phyloP scores from a whole-genome alignment of 2,113 vertebrate species.

The Colius striatus region DNA sequence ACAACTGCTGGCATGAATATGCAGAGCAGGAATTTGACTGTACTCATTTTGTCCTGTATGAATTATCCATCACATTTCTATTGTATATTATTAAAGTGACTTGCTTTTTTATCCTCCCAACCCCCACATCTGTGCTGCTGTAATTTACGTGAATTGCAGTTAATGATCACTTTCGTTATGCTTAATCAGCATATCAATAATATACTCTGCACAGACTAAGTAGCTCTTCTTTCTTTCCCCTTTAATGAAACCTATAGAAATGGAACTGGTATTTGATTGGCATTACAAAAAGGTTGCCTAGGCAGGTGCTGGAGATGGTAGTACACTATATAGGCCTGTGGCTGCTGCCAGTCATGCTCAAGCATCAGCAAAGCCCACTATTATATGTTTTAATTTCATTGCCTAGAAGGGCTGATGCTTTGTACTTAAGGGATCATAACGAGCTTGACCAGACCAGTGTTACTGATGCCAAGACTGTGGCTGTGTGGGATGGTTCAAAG shows the following conservation, averaged over 20 bases:
- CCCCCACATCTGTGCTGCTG: constrained; percentile 59
- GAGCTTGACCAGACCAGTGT: constrained; percentile 46
- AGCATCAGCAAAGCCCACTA: constrained; percentile 38
- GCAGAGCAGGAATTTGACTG: neutral
- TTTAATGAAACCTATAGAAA: constrained; percentile 57
- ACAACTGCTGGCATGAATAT: constrained; percentile 18
- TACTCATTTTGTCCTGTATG: constrained; percentile 33
- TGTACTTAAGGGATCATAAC: constrained; percentile 4
- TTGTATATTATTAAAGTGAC: constrained; percentile 51
- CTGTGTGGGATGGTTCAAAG: constrained; percentile 24
- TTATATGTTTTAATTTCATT: constrained; percentile 19
- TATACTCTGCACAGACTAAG: constrained; percentile 45
- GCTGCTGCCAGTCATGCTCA: constrained; percentile 54
- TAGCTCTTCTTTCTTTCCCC: constrained; percentile 43
- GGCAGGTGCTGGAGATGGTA: constrained; percentile 56
- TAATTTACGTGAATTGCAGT: constrained; percentile 61
- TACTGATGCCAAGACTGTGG: neutral
- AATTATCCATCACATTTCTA: constrained; percentile 56
- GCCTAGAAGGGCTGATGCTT: neutral
- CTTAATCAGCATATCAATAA: constrained; percentile 66
- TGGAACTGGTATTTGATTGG: constrained; percentile 44
- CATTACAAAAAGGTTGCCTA: constrained; percentile 59
- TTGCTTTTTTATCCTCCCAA: constrained; percentile 27
- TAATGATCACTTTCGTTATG: constrained; percentile 68
- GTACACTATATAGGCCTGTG: constrained; percentile 38